Conservation (phyloP, 2,797 vertebrate genomes). For the Brachyalestes nurse region DNA sequence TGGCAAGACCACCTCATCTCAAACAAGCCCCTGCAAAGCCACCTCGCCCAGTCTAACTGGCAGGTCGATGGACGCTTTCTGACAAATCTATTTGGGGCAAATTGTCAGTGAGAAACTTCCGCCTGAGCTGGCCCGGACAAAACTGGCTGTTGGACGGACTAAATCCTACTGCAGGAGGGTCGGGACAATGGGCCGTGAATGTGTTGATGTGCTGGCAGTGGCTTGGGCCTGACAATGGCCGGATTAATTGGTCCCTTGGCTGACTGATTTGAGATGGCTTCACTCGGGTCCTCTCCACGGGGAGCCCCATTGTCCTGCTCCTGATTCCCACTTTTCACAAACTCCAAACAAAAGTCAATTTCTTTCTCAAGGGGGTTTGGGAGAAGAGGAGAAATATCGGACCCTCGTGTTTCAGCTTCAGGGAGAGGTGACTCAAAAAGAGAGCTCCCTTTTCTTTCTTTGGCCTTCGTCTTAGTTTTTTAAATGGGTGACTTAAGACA, state of each 20-base stretch:
- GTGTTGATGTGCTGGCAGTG: slow-evolving; percentile 97
- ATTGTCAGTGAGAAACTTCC: slow-evolving; percentile 99
- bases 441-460: slow-evolving; percentile 74
- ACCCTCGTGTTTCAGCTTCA: slow-evolving; percentile 86
- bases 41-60: slow-evolving; percentile 58
- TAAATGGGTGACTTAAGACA: slow-evolving; percentile 58
- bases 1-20: slow-evolving; percentile 24
- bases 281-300: slow-evolving; percentile 96
- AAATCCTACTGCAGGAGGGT: slow-evolving; percentile 98
- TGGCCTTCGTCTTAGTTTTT: slow-evolving; percentile 62
- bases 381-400: slow-evolving; percentile 82
- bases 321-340: slow-evolving; percentile 99
- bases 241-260: slow-evolving; percentile 99
- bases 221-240: slow-evolving; percentile 97
- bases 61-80: slow-evolving; percentile 87
- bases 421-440: slow-evolving; percentile 86
- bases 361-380: slow-evolving; percentile 91
- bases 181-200: slow-evolving; percentile 97
- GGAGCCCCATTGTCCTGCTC: slow-evolving; percentile 98
- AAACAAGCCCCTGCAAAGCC: slow-evolving; percentile 37
- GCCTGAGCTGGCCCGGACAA: slow-evolving; percentile 99
- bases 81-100: slow-evolving; percentile 99
- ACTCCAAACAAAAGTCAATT: slow-evolving; percentile 99
- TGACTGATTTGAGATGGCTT: slow-evolving; percentile 99
- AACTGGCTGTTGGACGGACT: slow-evolving; percentile 99